Evolutionary conservation across 2,888 invertebrate genomes (phyloP).

Genomic region (Cheilosia scutellata): DNA sequence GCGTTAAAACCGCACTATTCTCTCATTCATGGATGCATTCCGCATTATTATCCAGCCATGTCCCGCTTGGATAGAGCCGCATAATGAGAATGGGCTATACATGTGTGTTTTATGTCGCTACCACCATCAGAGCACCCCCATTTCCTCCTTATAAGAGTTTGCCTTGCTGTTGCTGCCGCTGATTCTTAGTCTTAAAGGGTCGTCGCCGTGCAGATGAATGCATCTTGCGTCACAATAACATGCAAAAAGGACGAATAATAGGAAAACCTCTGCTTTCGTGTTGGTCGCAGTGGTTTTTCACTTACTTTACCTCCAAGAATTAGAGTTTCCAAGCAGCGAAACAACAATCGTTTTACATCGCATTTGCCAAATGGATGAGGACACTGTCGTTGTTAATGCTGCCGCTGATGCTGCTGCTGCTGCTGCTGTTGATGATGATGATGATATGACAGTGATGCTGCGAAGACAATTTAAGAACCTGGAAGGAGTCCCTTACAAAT

Average conservation of each 20-base stretch:
- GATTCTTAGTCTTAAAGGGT: slow-evolving; percentile 68
- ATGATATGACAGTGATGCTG: slow-evolving; percentile 13
- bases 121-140: background rate
- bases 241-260: slow-evolving; percentile 53
- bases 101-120: slow-evolving; percentile 32
- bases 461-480: slow-evolving; percentile 63
- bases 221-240: slow-evolving; percentile 67
- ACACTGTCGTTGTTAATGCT: slow-evolving; percentile 43
- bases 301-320: slow-evolving; percentile 74
- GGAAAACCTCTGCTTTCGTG: slow-evolving; percentile 56
- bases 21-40: slow-evolving; percentile 69
- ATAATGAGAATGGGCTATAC: slow-evolving; percentile 53
- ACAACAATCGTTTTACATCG: slow-evolving; percentile 73
- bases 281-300: slow-evolving; percentile 74
- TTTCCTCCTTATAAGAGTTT: slow-evolving; percentile 58
- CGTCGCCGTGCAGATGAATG: slow-evolving; percentile 58
- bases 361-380: slow-evolving; percentile 73
- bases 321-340: slow-evolving; percentile 61
- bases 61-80: slow-evolving; percentile 58
- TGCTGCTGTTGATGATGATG: slow-evolving; percentile 20
- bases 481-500: slow-evolving; percentile 66
- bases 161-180: slow-evolving; percentile 37
- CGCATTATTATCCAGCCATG: slow-evolving; percentile 61
- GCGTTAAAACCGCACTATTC: slow-evolving; percentile 72
- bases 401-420: slow-evolving; percentile 4